Percentiles rank a stretch among this genome's conserved stretches.
These are phyloP conservation scores for Enteromius thamalakanensis DNA, from an alignment of 2,797 vertebrate species.

Conservation along the genomic window DNA sequence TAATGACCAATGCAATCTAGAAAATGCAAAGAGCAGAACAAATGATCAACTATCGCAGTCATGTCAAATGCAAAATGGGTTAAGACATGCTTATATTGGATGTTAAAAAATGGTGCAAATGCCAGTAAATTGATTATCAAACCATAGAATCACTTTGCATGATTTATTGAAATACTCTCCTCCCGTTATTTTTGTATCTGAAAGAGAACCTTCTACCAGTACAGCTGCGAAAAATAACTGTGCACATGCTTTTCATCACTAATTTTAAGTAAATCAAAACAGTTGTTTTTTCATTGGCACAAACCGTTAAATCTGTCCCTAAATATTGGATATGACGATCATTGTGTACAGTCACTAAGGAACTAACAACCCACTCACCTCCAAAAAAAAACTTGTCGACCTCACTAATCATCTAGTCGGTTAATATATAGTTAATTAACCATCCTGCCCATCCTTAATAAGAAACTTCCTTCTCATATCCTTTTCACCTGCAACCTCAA, in stretches of 20 bases:
- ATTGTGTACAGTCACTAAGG: neutral
- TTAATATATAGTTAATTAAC: neutral
- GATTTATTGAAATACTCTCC: neutral
- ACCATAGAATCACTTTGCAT: neutral
- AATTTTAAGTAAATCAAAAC: neutral
- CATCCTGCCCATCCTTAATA: neutral
- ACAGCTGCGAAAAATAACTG: neutral
- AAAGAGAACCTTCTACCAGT: neutral
- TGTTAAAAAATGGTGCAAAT: neutral
- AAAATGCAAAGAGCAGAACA: neutral
- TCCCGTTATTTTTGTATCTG: neutral
- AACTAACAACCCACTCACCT: neutral
- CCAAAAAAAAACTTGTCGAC: neutral
- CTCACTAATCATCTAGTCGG: neutral
- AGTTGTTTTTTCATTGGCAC: neutral
- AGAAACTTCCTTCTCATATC: neutral
- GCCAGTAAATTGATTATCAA: neutral
- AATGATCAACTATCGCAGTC: neutral
- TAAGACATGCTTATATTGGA: neutral
- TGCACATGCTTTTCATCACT: neutral
- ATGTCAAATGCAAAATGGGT: neutral
- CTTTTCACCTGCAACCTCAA: neutral
- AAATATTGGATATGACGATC: neutral
- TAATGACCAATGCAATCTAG: neutral
- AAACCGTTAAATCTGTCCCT: neutral